phyloP scores from a whole-genome alignment of 2,797 vertebrate species.

The Helostoma temminkii region DNA sequence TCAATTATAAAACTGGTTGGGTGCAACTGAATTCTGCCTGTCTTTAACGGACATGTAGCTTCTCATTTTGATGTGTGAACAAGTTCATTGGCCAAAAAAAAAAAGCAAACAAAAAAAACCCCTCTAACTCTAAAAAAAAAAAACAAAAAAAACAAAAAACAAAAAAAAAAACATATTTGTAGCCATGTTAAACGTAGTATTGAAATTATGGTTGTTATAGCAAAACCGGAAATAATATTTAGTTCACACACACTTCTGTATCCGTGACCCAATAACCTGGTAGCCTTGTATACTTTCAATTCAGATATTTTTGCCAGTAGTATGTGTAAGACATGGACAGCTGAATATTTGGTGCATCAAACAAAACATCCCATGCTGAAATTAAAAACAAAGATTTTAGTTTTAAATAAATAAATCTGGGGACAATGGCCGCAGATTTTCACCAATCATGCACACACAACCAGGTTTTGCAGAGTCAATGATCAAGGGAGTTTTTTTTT shows the following conservation, averaged over 20 bases:
- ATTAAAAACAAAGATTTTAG: not conserved
- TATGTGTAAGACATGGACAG: too few species aligned
- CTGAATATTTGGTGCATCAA: too few species aligned
- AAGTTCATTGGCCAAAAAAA: too few species aligned
- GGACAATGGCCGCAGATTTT: not conserved
- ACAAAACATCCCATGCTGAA: too few species aligned
- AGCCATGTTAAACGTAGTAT: not conserved
- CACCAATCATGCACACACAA: not conserved
- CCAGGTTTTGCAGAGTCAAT: not conserved
- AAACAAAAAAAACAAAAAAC: too few species aligned
- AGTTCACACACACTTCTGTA: not conserved
- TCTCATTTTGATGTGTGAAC: too few species aligned
- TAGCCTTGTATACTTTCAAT: not conserved
- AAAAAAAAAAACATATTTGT: not conserved
- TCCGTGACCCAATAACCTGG: conserved; percentile 6
- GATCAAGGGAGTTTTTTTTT: conserved; percentile 8
- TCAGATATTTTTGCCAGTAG: not conserved
- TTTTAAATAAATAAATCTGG: not conserved
- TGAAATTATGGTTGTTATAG: not conserved
- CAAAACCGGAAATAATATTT: not conserved
- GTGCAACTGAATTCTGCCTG: too few species aligned
- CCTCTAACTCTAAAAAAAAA: too few species aligned
- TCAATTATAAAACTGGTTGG: too few species aligned
- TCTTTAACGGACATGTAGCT: too few species aligned
- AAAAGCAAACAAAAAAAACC: too few species aligned